Base-by-base conservation (phyloP, 2,113 vertebrate genomes). In the Rallus limicola region DNA sequence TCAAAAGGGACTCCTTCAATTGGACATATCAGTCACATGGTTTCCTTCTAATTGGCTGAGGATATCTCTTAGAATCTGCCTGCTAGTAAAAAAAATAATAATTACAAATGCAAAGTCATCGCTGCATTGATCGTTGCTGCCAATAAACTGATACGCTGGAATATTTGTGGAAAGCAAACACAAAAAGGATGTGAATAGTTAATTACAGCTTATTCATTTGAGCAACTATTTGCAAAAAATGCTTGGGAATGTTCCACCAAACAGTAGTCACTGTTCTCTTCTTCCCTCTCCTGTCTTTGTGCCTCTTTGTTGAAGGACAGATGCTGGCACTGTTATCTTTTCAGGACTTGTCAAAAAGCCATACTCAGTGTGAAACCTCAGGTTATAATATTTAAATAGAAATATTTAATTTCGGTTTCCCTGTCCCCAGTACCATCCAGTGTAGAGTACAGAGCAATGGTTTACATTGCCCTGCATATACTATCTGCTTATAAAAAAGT, bases 111-210 rank as follows among this genome's bases (percentile, higher is more conserved):
- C 76, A 69, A 87, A 95, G 77, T 93, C 79, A 87, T 79, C 92
- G 71, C 53, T 69, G 85, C 88, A 88, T 80, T 89, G 88, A 94
- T 86, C 33, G 64, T 70, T 78, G 77, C 60, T 90, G 96, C 95
- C 96, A 97, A 91, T 94, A 95, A 96, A 96, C 70, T 88, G 85
- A 90, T 92, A 93, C 72, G 56, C 53, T 95, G 76, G 82, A 96
- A 87, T 95, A 95, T 92, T 95, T 96, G 94, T 90, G 89, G 87
- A 91, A 96, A 93, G 86, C 85, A 93, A 90, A 82, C 58, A 95
- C 72, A 94, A 94, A 96, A 90, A 90, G 69, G 72, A 88, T 92
- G 80, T 96, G 95, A 96, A 96, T 96, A 96, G 95, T 96, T 95
- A 97, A 97, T 97, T 97, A 96, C 65, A 88, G 48, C 74, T 95